Percentiles rank a stretch among this genome's conserved stretches.
Conservation (phyloP, 2,888 invertebrate genomes). For the Tachina fera region DNA sequence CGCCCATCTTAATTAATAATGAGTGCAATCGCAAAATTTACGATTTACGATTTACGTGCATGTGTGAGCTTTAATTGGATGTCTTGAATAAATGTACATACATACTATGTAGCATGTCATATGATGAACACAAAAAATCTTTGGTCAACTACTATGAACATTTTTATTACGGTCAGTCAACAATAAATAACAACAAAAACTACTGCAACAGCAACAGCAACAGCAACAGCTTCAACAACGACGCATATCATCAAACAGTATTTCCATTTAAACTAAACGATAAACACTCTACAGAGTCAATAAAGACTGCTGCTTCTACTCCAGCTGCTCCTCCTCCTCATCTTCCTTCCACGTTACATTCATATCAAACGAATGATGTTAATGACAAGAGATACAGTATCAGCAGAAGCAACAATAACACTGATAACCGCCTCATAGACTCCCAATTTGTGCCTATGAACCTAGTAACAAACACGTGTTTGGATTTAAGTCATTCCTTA, state of each 20-base stretch:
- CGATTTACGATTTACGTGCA: not conserved
- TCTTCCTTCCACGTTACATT: not conserved
- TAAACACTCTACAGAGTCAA: constrained; percentile 33
- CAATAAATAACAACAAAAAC: constrained; percentile 23
- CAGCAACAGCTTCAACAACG: constrained; percentile 11
- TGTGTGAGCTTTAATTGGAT: constrained; percentile 48
- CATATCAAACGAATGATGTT: constrained; percentile 49
- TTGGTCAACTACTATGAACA: constrained; percentile 54
- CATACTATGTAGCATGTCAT: constrained; percentile 61
- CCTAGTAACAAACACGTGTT: constrained; percentile 63
- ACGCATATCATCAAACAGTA: constrained; percentile 45
- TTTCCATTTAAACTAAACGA: constrained; percentile 50
- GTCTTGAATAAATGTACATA: not conserved
- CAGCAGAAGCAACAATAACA: constrained; percentile 49
- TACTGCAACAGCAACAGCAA: constrained; percentile 3
- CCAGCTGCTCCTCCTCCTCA: too few species aligned
- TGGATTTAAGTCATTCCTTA: constrained; percentile 71
- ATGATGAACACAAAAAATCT: constrained; percentile 59
- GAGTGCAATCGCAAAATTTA: not conserved
- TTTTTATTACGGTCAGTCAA: constrained; percentile 49
- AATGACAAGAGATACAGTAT: constrained; percentile 57
- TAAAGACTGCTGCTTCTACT: not conserved
- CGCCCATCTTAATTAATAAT: constrained; percentile 23
- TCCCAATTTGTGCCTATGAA: constrained; percentile 53
- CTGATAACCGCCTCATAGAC: constrained; percentile 16